A percentile compares a stretch with the other conserved stretches of the same genome.
These are phyloP conservation scores for Tipula vernalis DNA, from an alignment of 2,888 invertebrate species.

Conservation along the genomic window DNA sequence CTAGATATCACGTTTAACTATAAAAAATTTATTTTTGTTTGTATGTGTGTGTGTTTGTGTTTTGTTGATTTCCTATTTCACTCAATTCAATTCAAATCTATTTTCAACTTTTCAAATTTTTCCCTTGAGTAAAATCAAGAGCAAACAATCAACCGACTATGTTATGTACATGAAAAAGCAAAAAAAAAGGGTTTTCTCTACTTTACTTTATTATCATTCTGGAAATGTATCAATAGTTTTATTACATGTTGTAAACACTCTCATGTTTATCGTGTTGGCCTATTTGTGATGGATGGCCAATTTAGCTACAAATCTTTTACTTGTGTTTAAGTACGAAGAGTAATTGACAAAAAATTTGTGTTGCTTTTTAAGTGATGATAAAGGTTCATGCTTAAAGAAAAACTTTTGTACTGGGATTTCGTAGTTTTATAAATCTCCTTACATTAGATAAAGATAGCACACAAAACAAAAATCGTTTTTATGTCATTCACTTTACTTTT, in stretches of 20 bases:
- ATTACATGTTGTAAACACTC: background rate
- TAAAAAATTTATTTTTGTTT: background rate
- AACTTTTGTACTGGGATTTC: background rate
- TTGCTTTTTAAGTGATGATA: background rate
- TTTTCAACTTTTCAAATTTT: background rate
- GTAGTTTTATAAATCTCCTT: background rate
- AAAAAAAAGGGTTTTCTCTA: background rate
- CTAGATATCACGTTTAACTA: background rate
- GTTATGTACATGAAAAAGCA: background rate
- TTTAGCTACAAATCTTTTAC: background rate
- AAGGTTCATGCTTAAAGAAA: background rate
- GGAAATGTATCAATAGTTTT: background rate
- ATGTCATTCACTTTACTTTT: background rate
- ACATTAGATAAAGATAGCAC: background rate
- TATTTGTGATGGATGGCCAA: background rate
- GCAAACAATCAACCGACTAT: background rate
- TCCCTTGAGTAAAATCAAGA: background rate
- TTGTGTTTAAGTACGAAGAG: background rate
- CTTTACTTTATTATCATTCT: background rate
- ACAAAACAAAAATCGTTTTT: background rate
- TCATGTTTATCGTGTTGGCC: background rate
- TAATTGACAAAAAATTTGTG: background rate
- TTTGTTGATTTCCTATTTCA: background rate
- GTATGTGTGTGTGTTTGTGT: background rate
- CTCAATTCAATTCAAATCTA: slow-evolving; percentile 4